Evolutionary conservation across 2,113 vertebrate species (phyloP).

Genomic region (Podarcis cretensis): DNA sequence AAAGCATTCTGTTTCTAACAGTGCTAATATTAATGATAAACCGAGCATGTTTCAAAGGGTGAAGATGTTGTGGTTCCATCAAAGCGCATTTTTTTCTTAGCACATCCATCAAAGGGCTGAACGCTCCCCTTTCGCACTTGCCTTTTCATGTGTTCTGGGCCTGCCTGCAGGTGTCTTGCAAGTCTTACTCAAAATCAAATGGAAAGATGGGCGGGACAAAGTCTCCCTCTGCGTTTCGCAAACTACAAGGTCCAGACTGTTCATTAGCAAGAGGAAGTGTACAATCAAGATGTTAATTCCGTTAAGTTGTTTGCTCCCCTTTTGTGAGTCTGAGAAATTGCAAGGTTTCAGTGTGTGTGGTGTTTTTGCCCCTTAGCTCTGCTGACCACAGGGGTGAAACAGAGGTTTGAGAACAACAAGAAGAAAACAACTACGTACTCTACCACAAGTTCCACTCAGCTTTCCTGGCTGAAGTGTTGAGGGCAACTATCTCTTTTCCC

Average conservation of each 20-base stretch:
- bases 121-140: conserved; percentile 42
- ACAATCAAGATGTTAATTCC: conserved; percentile 57
- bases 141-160: conserved; percentile 31
- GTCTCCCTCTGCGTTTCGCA: conserved; percentile 61
- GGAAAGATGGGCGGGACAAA: conserved; percentile 58
- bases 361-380: conserved; percentile 43
- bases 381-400: conserved; percentile 69
- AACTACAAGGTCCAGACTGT: conserved; percentile 71
- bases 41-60: neutral
- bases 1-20: neutral
- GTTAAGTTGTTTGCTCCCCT: conserved; percentile 62
- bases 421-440: conserved; percentile 44
- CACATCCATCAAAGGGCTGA: conserved; percentile 17
- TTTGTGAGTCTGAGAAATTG: conserved; percentile 57
- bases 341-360: conserved; percentile 56
- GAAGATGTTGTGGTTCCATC: neutral
- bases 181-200: conserved; percentile 76
- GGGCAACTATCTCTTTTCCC: conserved; percentile 29
- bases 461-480: conserved; percentile 50
- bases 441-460: conserved; percentile 31
- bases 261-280: conserved; percentile 73
- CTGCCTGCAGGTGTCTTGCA: conserved; percentile 72
- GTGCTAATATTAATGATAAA: too few relatives aligned
- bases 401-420: conserved; percentile 46
- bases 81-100: neutral